phyloP scores from a whole-genome alignment of 2,113 vertebrate genomes.

The Talpa occidentalis region DNA sequence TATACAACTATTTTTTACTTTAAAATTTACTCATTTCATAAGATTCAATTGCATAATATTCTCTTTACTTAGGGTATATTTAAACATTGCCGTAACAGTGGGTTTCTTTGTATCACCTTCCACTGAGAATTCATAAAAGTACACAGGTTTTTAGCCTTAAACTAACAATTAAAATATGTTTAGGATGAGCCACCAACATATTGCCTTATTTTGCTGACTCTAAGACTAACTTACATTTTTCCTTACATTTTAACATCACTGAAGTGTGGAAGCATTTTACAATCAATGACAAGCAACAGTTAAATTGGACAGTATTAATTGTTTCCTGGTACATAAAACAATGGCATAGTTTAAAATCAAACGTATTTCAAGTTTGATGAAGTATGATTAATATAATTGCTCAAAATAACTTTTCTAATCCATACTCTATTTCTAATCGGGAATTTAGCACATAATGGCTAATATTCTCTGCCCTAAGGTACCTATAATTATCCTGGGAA shows the following conservation, averaged over 20 bases:
- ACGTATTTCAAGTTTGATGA: constrained; percentile 35
- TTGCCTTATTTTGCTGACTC: not conserved
- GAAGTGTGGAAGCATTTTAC: constrained; percentile 30
- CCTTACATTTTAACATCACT: constrained; percentile 45
- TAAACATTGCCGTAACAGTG: constrained; percentile 9
- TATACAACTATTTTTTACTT: not conserved
- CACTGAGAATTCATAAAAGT: constrained; percentile 52
- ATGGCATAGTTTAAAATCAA: constrained; percentile 55
- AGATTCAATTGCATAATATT: constrained; percentile 25
- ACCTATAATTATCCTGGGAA: constrained; percentile 32
- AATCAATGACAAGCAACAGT: constrained; percentile 2
- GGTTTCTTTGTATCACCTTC: not conserved
- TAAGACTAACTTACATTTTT: not conserved
- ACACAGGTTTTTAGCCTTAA: constrained; percentile 49
- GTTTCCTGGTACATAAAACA: constrained; percentile 47
- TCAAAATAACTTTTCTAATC: constrained; percentile 51
- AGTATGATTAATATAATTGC: constrained; percentile 37
- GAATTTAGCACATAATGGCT: constrained; percentile 36
- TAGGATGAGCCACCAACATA: constrained; percentile 23
- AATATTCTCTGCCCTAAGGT: not conserved
- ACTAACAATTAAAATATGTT: constrained; percentile 41
- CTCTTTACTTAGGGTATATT: constrained; percentile 30
- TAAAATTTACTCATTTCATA: constrained; percentile 21
- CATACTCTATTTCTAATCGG: constrained; percentile 39
- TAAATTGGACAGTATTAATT: constrained; percentile 41